Conservation (phyloP, 2,797 vertebrate species). For the Sus cebifrons region DNA sequence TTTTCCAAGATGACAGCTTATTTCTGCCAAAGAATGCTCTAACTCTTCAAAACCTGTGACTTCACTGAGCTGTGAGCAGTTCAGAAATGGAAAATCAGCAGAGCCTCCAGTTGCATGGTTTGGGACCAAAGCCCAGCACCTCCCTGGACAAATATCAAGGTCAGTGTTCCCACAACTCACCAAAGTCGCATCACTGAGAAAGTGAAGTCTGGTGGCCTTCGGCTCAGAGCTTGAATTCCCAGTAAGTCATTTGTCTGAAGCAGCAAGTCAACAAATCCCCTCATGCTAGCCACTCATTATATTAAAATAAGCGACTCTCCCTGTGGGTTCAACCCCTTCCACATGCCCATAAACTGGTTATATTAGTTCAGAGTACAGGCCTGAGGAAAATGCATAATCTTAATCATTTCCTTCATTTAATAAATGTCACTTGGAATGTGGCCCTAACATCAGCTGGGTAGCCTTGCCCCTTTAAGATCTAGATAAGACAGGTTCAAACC, state of each 20-base stretch:
- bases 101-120: not conserved
- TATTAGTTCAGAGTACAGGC: not conserved
- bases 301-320: not conserved
- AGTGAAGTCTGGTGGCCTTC: not conserved
- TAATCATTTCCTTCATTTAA: conserved; percentile 32
- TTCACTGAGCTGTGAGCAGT: conserved; percentile 33
- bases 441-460: not conserved
- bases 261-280: not conserved
- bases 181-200: conserved; percentile 1
- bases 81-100: conserved; percentile 61
- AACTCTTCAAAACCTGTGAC: conserved; percentile 55
- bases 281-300: not conserved
- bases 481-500: not conserved
- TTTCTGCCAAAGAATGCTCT: conserved; percentile 55
- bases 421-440: conserved; percentile 22
- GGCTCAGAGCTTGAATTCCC: conserved; percentile 14
- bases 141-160: conserved; percentile 43
- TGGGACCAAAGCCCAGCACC: not conserved
- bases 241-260: conserved; percentile 11
- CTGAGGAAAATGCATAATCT: conserved; percentile 17
- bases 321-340: not conserved
- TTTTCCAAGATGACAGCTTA: conserved; percentile 59
- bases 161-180: not conserved
- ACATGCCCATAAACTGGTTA: not conserved
- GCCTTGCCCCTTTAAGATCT: not conserved